Evolutionary conservation across 2,113 vertebrate species (phyloP).

Genomic region (Myotis lucifugus): DNA sequence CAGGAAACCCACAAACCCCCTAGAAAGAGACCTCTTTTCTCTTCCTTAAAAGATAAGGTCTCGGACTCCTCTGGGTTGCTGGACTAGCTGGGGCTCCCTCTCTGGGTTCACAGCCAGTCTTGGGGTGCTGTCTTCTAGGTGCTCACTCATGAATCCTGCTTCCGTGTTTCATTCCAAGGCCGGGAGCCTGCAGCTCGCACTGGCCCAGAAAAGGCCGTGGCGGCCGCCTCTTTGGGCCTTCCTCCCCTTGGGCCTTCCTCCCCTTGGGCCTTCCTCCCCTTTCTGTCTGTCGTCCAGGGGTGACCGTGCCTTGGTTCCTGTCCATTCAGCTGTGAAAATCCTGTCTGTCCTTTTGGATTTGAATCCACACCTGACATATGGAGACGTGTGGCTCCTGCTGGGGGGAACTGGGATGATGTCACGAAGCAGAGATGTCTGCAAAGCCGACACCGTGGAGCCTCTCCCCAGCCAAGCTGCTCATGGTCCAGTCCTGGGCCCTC

Average conservation of each 20-base stretch:
- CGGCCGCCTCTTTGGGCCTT: neutral
- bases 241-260: too few species aligned
- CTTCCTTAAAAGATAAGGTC: neutral
- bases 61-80: neutral
- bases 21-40: neutral
- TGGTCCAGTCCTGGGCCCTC: neutral
- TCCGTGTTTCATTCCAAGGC: neutral
- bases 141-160: neutral
- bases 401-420: slow-evolving; percentile 30
- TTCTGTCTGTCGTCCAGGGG: neutral
- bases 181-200: neutral
- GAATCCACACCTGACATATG: slow-evolving; percentile 59
- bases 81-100: neutral
- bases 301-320: neutral
- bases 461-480: neutral
- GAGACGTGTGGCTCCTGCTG: slow-evolving; percentile 24
- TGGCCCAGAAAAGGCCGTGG: neutral
- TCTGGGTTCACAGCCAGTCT: neutral
- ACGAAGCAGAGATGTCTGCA: slow-evolving; percentile 22
- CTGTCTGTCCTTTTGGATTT: slow-evolving; percentile 61
- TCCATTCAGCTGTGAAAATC: slow-evolving; percentile 18
- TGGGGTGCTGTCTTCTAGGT: neutral
- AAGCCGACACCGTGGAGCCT: neutral
- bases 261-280: neutral
- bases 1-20: neutral